phyloP scores from a whole-genome alignment of 2,797 vertebrate species.

The Gymnodraco acuticeps region DNA sequence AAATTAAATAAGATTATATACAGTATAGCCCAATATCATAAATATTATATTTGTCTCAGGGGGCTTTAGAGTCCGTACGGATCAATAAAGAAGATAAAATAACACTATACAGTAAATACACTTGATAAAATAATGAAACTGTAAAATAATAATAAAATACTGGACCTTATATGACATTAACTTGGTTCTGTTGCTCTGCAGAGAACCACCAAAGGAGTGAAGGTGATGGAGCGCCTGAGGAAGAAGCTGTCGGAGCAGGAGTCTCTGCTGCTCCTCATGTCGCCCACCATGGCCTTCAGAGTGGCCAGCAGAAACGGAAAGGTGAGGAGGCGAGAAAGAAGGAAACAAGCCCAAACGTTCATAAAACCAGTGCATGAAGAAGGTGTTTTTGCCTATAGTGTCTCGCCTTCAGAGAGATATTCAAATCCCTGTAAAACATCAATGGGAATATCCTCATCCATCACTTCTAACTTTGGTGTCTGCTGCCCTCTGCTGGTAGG shows the following conservation, averaged over 20 bases:
- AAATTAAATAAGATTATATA: too few relatives aligned
- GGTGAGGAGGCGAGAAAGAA: conserved; percentile 77
- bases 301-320: conserved; percentile 94
- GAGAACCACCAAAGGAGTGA: conserved; percentile 93
- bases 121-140: too few relatives aligned
- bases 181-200: conserved; percentile 56
- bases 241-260: conserved; percentile 96
- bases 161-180: background rate
- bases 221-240: conserved; percentile 90
- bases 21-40: too few relatives aligned
- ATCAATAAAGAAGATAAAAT: too few relatives aligned
- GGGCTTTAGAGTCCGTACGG: too few relatives aligned
- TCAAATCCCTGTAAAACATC: background rate
- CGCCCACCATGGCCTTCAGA: conserved; percentile 94
- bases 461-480: conserved; percentile 8
- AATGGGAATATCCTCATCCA: fast-evolving
- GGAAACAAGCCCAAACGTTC: too few relatives aligned
- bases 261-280: conserved; percentile 93
- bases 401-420: background rate
- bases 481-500: conserved; percentile 68
- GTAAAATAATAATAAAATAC: too few relatives aligned
- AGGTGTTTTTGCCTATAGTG: too few relatives aligned
- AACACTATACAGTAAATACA: too few relatives aligned
- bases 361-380: too few relatives aligned
- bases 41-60: too few relatives aligned